These are phyloP conservation scores for Hyles euphorbiae DNA, from an alignment of 1,140 invertebrate species.

Conservation along the genomic window DNA sequence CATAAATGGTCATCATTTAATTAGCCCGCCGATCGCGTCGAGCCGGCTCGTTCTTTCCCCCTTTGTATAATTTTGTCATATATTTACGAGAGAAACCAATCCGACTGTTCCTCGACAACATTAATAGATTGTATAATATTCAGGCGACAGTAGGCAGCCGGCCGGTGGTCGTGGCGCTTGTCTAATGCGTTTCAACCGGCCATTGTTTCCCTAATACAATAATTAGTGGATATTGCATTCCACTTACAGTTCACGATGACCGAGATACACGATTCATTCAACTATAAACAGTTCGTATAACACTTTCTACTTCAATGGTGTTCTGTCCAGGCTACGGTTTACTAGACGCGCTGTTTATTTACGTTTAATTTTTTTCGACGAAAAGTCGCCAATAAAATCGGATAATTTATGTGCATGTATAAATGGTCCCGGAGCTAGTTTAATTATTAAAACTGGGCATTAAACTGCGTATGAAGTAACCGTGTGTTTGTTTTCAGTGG, in stretches of 20 bases:
- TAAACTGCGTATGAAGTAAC: no score
- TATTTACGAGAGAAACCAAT: constrained; percentile 5
- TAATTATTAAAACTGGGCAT: no score
- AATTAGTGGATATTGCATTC: constrained; percentile 36
- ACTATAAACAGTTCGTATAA: constrained; percentile 21
- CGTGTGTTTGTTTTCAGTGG: constrained; percentile 38
- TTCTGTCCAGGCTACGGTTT: background rate
- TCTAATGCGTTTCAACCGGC: constrained; percentile 14
- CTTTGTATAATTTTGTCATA: background rate
- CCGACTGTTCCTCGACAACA: constrained; percentile 16
- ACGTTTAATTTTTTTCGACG: no score
- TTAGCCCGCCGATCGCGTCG: no score
- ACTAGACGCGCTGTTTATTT: no score
- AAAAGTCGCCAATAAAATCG: no score
- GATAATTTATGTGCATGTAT: no score
- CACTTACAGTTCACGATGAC: constrained; percentile 23
- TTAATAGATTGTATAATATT: constrained; percentile 9
- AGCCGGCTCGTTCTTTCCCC: no score
- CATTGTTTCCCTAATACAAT: constrained; percentile 28
- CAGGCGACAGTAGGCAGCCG: constrained; percentile 13
- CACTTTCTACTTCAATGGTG: constrained; percentile 9
- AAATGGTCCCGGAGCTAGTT: no score
- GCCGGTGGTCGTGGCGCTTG: constrained; percentile 20
- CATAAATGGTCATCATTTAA: background rate
- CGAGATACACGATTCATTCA: constrained; percentile 24